Evolutionary conservation across 2,797 vertebrate genomes (phyloP).

Genomic region (Otolemur crassicaudatus): DNA sequence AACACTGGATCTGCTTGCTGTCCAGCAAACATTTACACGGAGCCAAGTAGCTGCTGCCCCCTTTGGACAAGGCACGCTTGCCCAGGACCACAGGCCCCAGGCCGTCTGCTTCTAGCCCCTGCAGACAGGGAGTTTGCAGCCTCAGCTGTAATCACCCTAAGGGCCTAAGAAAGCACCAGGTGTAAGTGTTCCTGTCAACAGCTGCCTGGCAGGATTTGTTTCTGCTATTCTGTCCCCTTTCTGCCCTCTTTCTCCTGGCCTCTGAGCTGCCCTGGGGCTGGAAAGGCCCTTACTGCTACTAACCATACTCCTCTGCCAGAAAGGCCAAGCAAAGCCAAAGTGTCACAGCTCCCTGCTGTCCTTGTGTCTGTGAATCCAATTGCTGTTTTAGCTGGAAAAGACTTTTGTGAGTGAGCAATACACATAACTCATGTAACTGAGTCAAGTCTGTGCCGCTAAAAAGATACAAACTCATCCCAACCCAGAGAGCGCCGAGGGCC

Average conservation of each 20-base stretch:
- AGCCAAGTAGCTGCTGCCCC: background rate
- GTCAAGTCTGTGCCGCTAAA: background rate
- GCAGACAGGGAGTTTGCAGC: fast-evolving
- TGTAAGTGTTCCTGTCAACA: background rate
- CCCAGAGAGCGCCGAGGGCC: background rate
- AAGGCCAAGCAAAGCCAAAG: background rate
- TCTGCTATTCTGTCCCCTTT: background rate
- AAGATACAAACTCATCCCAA: background rate
- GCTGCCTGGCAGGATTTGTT: background rate
- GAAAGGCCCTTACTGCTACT: background rate
- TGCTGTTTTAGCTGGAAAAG: conserved; percentile 11
- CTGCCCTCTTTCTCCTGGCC: background rate
- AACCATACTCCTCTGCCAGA: background rate
- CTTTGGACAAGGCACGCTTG: background rate
- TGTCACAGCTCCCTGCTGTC: background rate
- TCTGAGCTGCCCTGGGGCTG: background rate
- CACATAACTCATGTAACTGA: background rate
- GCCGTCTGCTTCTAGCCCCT: background rate
- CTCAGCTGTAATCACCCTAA: background rate
- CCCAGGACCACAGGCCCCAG: background rate
- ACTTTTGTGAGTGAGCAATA: background rate
- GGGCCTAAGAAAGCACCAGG: background rate
- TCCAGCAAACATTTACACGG: background rate
- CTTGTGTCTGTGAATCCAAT: background rate
- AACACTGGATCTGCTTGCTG: background rate